Percentiles rank a stretch among this genome's conserved stretches.
Conservation (phyloP, 1,140 invertebrate genomes). For the Matsumurasca onukii region DNA sequence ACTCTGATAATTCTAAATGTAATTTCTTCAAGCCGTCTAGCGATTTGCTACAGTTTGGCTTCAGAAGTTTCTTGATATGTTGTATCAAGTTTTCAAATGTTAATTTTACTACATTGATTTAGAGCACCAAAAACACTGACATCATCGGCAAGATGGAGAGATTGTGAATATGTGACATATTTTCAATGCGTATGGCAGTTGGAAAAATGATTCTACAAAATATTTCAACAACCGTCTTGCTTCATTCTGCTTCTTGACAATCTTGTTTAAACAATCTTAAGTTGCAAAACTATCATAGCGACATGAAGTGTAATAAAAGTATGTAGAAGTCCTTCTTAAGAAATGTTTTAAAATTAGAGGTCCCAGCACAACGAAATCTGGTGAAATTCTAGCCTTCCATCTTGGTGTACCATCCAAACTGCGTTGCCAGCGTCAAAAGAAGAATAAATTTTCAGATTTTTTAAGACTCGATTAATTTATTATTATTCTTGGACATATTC, state of each 20-base stretch:
- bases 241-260: not conserved
- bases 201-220: not conserved
- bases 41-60: too few species aligned
- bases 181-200: not conserved
- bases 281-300: not conserved
- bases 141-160: too few species aligned
- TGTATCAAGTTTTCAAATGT: not conserved
- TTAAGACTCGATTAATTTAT: not conserved
- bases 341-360: conserved; percentile 41
- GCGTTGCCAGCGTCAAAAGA: conserved; percentile 46
- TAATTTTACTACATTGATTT: not conserved
- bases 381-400: conserved; percentile 50
- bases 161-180: not conserved
- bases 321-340: not conserved
- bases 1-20: too few species aligned
- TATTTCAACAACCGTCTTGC: too few species aligned
- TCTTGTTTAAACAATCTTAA: not conserved
- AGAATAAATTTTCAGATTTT: conserved; percentile 24
- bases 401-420: conserved; percentile 42
- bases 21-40: too few species aligned
- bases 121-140: not conserved
- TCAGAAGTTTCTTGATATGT: too few species aligned
- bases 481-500: conserved; percentile 7
- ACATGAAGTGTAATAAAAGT: not conserved
- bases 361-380: conserved; percentile 48